Conservation (phyloP, 2,888 invertebrate species). For the Chelonus formosanus region DNA sequence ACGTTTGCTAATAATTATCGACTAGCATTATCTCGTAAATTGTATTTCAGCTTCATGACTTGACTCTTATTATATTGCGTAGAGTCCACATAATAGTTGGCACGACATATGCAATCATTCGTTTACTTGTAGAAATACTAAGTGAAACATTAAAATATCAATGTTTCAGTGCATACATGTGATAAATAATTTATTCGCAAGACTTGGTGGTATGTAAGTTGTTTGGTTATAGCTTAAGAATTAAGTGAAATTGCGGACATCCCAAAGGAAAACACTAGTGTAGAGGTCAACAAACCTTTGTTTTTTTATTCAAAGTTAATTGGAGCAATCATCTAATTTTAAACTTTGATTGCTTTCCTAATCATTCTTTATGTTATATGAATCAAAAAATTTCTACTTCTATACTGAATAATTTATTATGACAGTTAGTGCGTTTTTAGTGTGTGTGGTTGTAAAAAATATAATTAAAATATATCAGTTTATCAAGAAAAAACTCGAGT, state of each 20-base stretch:
- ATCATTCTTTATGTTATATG: too few species aligned
- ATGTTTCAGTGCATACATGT: constrained; percentile 10
- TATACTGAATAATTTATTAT: too few species aligned
- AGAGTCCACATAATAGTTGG: not conserved
- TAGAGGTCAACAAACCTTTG: constrained; percentile 7
- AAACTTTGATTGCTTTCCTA: not conserved
- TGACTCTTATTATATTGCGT: constrained; percentile 2
- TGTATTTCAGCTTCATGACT: not conserved
- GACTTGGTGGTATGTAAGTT: constrained; percentile 1
- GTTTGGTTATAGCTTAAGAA: constrained; percentile 5
- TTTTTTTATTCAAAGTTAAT: not conserved
- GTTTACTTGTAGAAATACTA: not conserved
- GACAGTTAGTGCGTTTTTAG: too few species aligned
- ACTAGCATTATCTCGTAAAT: not conserved
- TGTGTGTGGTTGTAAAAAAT: too few species aligned
- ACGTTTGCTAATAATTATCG: too few species aligned
- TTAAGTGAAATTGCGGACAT: constrained; percentile 12
- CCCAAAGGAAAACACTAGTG: not conserved
- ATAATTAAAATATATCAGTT: too few species aligned
- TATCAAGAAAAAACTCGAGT: too few species aligned
- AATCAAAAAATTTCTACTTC: too few species aligned
- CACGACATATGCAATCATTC: constrained; percentile 7
- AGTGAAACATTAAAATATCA: constrained; percentile 9
- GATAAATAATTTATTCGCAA: constrained; percentile 14
- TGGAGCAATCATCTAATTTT: not conserved